A percentile compares a stretch with the other conserved stretches of the same genome.
These are phyloP conservation scores for Rhaphigaster nebulosa DNA, from an alignment of 2,888 invertebrate species.

Conservation along the genomic window DNA sequence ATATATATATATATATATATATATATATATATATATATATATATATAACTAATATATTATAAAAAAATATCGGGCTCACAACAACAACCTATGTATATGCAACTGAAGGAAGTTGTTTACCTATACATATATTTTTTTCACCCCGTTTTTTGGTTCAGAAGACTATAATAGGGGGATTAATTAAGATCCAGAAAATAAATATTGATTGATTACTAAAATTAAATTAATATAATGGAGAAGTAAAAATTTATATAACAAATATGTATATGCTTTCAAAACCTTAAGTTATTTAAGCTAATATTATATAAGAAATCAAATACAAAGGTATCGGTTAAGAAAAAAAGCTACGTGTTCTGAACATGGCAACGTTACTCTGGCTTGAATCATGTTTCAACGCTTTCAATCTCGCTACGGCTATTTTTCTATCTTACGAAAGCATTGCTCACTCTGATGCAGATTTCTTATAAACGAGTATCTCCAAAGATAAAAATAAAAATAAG, in stretches of 20 bases:
- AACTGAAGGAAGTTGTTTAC: too few species aligned
- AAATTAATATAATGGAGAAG: too few species aligned
- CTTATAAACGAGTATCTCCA: background rate
- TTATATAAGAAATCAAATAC: background rate
- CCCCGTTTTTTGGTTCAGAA: too few species aligned
- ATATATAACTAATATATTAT: too few species aligned
- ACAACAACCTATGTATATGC: too few species aligned
- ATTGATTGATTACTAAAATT: too few species aligned
- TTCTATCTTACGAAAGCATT: background rate
- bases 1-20: too few species aligned
- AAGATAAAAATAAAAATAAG: background rate
- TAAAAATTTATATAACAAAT: background rate
- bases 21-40: too few species aligned
- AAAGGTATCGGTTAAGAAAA: background rate
- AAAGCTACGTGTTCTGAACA: background rate
- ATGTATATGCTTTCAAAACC: background rate
- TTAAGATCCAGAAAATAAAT: too few species aligned
- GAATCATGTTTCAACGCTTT: slow-evolving; percentile 17
- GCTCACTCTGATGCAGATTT: slow-evolving; percentile 12
- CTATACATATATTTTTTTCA: too few species aligned
- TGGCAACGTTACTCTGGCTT: background rate
- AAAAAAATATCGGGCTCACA: too few species aligned
- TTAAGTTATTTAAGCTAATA: background rate
- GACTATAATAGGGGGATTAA: too few species aligned
- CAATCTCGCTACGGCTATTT: background rate